phyloP scores from a whole-genome alignment of 2,113 vertebrate genomes.

The Prolemur simus region DNA sequence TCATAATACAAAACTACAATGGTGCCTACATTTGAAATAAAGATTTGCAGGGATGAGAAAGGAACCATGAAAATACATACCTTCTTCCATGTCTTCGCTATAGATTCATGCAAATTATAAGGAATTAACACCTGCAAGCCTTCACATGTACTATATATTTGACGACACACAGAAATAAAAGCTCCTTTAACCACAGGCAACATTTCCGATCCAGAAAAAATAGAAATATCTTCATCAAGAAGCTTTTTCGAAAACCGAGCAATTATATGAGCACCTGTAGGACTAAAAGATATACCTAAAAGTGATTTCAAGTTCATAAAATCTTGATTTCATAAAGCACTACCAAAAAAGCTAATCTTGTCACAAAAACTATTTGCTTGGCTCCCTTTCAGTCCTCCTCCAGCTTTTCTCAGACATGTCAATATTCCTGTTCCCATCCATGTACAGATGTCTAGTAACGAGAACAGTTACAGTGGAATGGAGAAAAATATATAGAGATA shows the following conservation, averaged over 20 bases:
- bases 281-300: slow-evolving; percentile 80
- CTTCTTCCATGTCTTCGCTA: slow-evolving; percentile 92
- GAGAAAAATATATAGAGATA: neutral
- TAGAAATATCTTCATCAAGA: slow-evolving; percentile 86
- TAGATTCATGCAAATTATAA: slow-evolving; percentile 89
- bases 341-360: neutral
- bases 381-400: neutral
- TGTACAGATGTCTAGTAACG: neutral
- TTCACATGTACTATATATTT: slow-evolving; percentile 95
- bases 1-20: neutral
- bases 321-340: neutral
- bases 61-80: slow-evolving; percentile 79
- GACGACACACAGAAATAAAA: slow-evolving; percentile 94
- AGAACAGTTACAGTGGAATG: neutral
- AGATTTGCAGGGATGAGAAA: neutral
- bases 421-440: neutral
- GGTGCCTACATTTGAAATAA: slow-evolving; percentile 1
- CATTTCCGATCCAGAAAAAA: slow-evolving; percentile 80
- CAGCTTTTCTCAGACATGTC: neutral
- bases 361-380: neutral
- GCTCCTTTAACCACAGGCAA: slow-evolving; percentile 88
- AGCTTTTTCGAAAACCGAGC: slow-evolving; percentile 92
- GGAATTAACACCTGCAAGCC: slow-evolving; percentile 90
- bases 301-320: neutral
- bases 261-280: slow-evolving; percentile 88